Percentiles rank a stretch among this genome's conserved stretches.
Conservation (phyloP, 2,113 vertebrate genomes). For the Atherinomorus stipes region DNA sequence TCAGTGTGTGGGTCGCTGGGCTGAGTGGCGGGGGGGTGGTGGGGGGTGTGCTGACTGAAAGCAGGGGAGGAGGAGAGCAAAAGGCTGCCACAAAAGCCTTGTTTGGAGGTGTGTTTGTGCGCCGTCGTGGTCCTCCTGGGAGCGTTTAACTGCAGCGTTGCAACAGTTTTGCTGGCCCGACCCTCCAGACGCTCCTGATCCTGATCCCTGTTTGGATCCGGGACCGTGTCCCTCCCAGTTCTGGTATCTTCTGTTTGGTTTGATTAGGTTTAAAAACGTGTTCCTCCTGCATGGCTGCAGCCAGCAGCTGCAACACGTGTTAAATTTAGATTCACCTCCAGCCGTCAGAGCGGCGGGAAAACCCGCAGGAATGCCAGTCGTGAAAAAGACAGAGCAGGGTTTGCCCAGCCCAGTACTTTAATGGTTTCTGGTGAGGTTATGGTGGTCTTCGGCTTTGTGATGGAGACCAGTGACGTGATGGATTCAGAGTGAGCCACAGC, state of each 20-base stretch:
- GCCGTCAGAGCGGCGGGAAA: not conserved
- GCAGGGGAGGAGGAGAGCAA: slow-evolving; percentile 44
- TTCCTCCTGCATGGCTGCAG: not conserved
- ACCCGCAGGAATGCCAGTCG: slow-evolving; percentile 59
- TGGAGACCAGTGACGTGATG: slow-evolving; percentile 15
- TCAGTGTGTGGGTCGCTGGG: slow-evolving; percentile 70
- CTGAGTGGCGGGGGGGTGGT: slow-evolving; percentile 40
- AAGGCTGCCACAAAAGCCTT: slow-evolving; percentile 57
- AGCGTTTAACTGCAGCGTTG: slow-evolving; percentile 24
- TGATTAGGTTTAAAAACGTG: too few species aligned
- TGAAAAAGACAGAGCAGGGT: slow-evolving; percentile 36
- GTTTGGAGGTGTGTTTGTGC: slow-evolving; percentile 36
- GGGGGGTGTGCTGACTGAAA: slow-evolving; percentile 42
- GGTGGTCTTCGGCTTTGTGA: slow-evolving; percentile 30
- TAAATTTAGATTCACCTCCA: slow-evolving; percentile 36
- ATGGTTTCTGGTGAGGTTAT: slow-evolving; percentile 31
- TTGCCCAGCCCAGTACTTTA: slow-evolving; percentile 15
- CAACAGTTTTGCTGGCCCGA: not conserved
- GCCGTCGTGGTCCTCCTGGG: slow-evolving; percentile 38
- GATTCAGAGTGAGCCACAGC: slow-evolving; percentile 12
- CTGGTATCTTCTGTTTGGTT: too few species aligned
- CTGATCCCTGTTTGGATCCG: too few species aligned
- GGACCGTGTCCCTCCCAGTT: too few species aligned
- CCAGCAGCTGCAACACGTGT: slow-evolving; percentile 13
- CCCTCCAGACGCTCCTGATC: not conserved